Evolutionary conservation across 37 sponge, comb jelly and placozoan species (phyloP).

Genomic region (Halisarca cf. caerulea): DNA sequence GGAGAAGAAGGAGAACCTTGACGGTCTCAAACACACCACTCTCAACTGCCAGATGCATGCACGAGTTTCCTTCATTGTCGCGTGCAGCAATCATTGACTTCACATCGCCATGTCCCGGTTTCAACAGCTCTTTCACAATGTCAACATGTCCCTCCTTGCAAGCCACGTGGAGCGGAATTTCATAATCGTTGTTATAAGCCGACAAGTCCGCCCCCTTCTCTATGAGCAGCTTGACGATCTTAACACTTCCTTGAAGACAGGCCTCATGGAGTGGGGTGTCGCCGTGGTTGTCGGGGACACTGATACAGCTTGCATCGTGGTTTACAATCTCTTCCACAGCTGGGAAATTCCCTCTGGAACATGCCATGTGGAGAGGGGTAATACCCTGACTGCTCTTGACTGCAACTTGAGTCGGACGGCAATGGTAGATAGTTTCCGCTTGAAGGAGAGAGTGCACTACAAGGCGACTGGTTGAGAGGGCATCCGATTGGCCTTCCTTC

Average conservation of each 20-base stretch:
- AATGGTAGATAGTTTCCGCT: too few species aligned
- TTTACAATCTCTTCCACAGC: conserved; percentile 61
- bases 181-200: conserved; percentile 42
- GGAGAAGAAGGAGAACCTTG: conserved; percentile 48
- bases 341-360: conserved; percentile 63
- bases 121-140: conserved; percentile 59
- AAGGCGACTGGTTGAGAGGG: conserved; percentile 34
- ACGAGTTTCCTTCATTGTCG: conserved; percentile 68
- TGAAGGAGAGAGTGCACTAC: conserved; percentile 39
- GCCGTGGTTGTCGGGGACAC: conserved; percentile 52
- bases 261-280: conserved; percentile 88
- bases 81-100: conserved; percentile 14
- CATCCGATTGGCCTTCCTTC: conserved; percentile 5
- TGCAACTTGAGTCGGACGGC: conserved; percentile 1
- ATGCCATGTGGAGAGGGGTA: conserved; percentile 82
- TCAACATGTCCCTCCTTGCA: conserved; percentile 74
- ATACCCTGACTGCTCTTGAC: conserved; percentile 64
- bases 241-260: conserved; percentile 53
- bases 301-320: neutral
- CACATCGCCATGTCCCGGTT: conserved; percentile 13
- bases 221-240: conserved; percentile 68
- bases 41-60: conserved; percentile 83
- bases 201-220: conserved; percentile 21
- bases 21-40: conserved; percentile 73
- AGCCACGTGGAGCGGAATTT: conserved; percentile 74